Evolutionary conservation across 2,888 invertebrate species (phyloP).

Genomic region (Urechis unicinctus): DNA sequence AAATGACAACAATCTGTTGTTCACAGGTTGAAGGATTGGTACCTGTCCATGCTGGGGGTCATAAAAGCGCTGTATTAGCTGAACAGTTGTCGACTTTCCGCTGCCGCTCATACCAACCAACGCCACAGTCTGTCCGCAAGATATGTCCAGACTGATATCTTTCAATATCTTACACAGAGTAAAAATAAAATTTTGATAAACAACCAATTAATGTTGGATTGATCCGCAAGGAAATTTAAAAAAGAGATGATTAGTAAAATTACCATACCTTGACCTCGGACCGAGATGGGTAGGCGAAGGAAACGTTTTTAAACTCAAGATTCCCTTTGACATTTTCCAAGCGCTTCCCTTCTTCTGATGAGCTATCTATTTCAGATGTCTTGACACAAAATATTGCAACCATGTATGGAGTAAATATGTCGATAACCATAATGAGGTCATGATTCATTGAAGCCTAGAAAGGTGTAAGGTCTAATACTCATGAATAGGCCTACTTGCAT

Average conservation of each 20-base stretch:
- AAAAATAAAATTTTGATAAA: background rate
- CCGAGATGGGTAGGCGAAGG: constrained; percentile 73
- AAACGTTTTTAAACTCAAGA: constrained; percentile 63
- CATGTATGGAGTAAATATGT: background rate
- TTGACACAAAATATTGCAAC: constrained; percentile 17
- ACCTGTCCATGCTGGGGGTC: constrained; percentile 49
- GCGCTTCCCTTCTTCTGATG: constrained; percentile 59
- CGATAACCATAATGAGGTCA: too few relatives aligned
- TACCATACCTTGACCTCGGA: constrained; percentile 53
- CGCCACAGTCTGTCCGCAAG: constrained; percentile 43
- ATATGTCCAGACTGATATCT: constrained; percentile 44
- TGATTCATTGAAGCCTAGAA: too few relatives aligned
- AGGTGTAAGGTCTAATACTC: too few relatives aligned
- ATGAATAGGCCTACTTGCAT: too few relatives aligned
- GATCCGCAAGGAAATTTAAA: too few relatives aligned
- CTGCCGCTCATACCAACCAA: constrained; percentile 70
- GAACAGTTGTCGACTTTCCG: constrained; percentile 83
- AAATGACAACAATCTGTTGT: too few relatives aligned
- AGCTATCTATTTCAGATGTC: constrained; percentile 66
- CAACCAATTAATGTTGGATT: too few relatives aligned
- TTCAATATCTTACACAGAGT: constrained; percentile 51
- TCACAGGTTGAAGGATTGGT: too few relatives aligned
- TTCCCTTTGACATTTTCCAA: constrained; percentile 59
- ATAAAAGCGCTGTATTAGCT: constrained; percentile 77
- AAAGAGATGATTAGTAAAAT: background rate